Evolutionary conservation across 2,888 invertebrate species (phyloP).

Genomic region (Sepiola atlantica): DNA sequence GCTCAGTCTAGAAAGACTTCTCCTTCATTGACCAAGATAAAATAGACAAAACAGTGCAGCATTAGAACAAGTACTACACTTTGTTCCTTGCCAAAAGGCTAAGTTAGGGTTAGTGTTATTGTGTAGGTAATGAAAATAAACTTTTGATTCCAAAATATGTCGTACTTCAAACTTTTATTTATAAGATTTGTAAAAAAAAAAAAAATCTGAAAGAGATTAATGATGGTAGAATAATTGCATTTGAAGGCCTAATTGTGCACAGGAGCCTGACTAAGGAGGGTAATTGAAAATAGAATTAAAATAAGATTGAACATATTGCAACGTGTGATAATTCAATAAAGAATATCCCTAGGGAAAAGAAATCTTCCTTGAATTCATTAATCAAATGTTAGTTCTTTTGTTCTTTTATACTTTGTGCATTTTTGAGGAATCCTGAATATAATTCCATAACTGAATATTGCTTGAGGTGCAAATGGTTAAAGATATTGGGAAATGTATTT

Average conservation of each 20-base stretch:
- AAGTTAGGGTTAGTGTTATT: too few relatives aligned
- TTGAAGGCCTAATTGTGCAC: slow-evolving; percentile 32
- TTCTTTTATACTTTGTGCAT: slow-evolving; percentile 16
- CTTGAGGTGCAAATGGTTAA: neutral
- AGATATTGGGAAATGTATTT: neutral
- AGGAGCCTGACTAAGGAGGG: neutral
- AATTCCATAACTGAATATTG: slow-evolving; percentile 20
- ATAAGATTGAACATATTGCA: slow-evolving; percentile 22
- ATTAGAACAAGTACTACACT: too few relatives aligned
- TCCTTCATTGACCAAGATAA: too few relatives aligned
- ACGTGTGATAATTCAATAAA: neutral
- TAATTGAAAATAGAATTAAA: slow-evolving; percentile 32
- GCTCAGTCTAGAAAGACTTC: too few relatives aligned
- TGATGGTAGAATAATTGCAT: neutral
- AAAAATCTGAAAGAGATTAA: neutral
- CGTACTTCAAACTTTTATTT: neutral
- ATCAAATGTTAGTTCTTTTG: slow-evolving; percentile 32
- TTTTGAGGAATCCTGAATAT: slow-evolving; percentile 6
- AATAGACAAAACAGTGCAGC: too few relatives aligned
- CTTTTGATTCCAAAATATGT: neutral
- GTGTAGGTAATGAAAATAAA: neutral
- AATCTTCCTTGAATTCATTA: slow-evolving; percentile 22
- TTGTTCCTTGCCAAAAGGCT: too few relatives aligned
- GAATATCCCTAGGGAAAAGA: neutral
- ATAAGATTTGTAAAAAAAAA: neutral